Evolutionary conservation across 1,140 invertebrate genomes (phyloP).

Genomic region (Aphaenogaster floridana): DNA sequence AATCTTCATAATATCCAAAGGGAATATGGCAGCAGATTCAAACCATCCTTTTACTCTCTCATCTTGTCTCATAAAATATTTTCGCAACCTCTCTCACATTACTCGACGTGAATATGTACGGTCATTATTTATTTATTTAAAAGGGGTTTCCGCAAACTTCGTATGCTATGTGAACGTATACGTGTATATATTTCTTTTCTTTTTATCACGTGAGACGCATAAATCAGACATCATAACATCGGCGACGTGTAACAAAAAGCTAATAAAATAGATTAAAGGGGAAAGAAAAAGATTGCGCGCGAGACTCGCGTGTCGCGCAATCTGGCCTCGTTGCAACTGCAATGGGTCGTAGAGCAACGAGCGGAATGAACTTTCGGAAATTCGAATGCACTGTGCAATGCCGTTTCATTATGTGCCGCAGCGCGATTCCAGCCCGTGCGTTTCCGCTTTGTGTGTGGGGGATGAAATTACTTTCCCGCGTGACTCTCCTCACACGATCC

Average conservation of each 20-base stretch:
- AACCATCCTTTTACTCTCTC: background rate
- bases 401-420: slow-evolving; percentile 48
- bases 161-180: background rate
- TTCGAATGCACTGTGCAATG: slow-evolving; percentile 16
- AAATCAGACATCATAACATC: background rate
- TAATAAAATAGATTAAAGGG: slow-evolving; percentile 35
- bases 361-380: slow-evolving; percentile 59
- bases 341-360: background rate
- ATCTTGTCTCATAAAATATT: background rate
- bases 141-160: background rate
- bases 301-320: slow-evolving; percentile 6
- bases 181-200: background rate
- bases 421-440: background rate
- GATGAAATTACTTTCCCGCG: slow-evolving; percentile 53
- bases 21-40: background rate
- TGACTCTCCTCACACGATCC: slow-evolving; percentile 7
- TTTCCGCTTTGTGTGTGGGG: slow-evolving; percentile 1
- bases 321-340: slow-evolving; percentile 31
- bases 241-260: background rate
- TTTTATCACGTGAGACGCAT: background rate
- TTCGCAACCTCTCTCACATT: background rate
- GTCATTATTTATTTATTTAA: slow-evolving; percentile 32
- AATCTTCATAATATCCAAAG: background rate
- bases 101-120: background rate
- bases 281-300: background rate